These are phyloP conservation scores for Laticauda colubrina DNA, from an alignment of 2,113 vertebrate species.

Conservation along the genomic window DNA sequence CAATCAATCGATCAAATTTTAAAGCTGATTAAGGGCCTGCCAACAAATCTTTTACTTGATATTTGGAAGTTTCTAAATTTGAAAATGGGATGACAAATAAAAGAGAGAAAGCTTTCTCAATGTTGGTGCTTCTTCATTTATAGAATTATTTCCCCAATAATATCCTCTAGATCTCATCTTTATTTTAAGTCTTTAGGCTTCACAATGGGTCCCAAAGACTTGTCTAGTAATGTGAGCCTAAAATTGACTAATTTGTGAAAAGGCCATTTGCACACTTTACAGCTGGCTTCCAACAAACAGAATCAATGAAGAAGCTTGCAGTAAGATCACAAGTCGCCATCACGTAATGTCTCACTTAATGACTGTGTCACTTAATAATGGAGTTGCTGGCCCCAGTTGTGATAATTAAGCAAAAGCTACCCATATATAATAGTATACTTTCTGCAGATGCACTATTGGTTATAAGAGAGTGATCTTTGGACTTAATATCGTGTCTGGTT, in stretches of 20 bases:
- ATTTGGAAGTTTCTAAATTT: not conserved
- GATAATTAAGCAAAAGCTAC: not conserved
- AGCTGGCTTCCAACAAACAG: not conserved
- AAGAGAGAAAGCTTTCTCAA: not conserved
- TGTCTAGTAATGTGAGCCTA: not conserved
- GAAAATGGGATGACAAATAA: not conserved
- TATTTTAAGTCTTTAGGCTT: not conserved
- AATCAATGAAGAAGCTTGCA: not conserved
- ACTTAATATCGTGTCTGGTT: constrained; percentile 28
- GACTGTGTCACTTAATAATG: not conserved
- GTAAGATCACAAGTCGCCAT: not conserved
- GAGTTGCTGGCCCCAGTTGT: not conserved
- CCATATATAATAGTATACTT: not conserved
- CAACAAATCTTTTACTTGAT: not conserved
- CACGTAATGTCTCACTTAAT: not conserved
- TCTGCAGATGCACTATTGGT: constrained; percentile 12
- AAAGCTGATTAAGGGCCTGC: not conserved
- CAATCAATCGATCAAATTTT: not conserved
- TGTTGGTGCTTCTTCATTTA: not conserved
- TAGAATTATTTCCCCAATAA: not conserved
- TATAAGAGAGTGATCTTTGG: not conserved
- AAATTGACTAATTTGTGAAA: not conserved
- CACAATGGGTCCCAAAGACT: not conserved
- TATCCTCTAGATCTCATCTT: not conserved
- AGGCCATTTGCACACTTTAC: not conserved